These are phyloP conservation scores for Piezodorus guildinii DNA, from an alignment of 1,140 invertebrate genomes.

Conservation along the genomic window DNA sequence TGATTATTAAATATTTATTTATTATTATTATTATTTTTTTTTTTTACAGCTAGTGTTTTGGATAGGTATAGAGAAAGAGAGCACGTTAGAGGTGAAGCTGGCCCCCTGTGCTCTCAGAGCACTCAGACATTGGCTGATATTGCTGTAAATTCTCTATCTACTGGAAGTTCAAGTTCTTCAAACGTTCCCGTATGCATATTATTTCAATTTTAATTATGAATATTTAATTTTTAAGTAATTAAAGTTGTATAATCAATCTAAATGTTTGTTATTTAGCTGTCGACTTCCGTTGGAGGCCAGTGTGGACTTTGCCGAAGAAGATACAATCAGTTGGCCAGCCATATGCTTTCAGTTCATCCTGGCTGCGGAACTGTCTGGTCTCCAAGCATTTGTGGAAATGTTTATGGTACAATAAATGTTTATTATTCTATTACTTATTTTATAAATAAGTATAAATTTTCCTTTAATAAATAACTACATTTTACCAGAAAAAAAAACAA, in stretches of 20 bases:
- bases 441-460: no score
- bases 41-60: neutral
- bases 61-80: slow-evolving; percentile 34
- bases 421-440: no score
- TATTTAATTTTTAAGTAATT: neutral
- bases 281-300: slow-evolving; percentile 12
- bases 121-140: slow-evolving; percentile 24
- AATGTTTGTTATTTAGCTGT: slow-evolving; percentile 18
- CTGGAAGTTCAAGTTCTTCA: slow-evolving; percentile 9
- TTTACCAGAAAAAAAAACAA: no score
- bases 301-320: slow-evolving; percentile 33
- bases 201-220: neutral
- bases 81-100: slow-evolving; percentile 37
- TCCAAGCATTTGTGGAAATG: slow-evolving; percentile 36
- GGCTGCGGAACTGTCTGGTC: slow-evolving; percentile 37
- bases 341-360: slow-evolving; percentile 36
- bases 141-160: slow-evolving; percentile 23
- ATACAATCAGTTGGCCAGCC: slow-evolving; percentile 32
- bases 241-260: neutral
- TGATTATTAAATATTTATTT: no score
- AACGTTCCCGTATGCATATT: neutral
- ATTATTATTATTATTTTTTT: no score
- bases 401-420: slow-evolving; percentile 31
- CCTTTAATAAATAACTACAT: no score
- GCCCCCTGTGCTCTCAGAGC: slow-evolving; percentile 31